A percentile compares a stretch with the other conserved stretches of the same genome.
These are phyloP conservation scores for Trachymyrmex septentrionalis DNA, from an alignment of 1,140 invertebrate genomes.

Conservation along the genomic window DNA sequence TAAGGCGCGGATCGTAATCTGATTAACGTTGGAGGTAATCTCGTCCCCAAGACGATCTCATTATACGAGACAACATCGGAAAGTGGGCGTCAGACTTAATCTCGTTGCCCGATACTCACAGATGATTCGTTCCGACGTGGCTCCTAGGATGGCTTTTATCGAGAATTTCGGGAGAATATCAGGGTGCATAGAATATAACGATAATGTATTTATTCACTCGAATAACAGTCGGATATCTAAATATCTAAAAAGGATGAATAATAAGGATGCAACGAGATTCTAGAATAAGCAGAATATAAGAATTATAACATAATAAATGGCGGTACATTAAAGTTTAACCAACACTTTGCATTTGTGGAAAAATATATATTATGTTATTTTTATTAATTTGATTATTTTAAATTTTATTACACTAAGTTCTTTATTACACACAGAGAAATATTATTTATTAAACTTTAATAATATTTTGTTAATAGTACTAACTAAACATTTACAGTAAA, in stretches of 20 bases:
- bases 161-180: slow-evolving; percentile 44
- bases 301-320: background rate
- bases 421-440: no score
- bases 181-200: background rate
- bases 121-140: slow-evolving; percentile 55
- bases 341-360: background rate
- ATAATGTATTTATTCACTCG: slow-evolving; percentile 17
- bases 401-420: background rate
- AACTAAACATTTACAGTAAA: no score
- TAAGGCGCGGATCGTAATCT: slow-evolving; percentile 45
- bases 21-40: slow-evolving; percentile 59
- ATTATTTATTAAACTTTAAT: no score
- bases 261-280: background rate
- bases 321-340: background rate
- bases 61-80: slow-evolving; percentile 63
- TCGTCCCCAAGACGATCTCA: slow-evolving; percentile 63
- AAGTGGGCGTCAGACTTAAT: slow-evolving; percentile 64
- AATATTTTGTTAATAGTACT: no score
- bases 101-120: slow-evolving; percentile 55
- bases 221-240: background rate
- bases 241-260: background rate
- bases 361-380: background rate
- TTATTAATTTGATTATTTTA: background rate
- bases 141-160: slow-evolving; percentile 55
- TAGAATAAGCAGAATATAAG: background rate